Evolutionary conservation across 1,140 invertebrate species (phyloP).

Genomic region (Lasaia peninsularis): DNA sequence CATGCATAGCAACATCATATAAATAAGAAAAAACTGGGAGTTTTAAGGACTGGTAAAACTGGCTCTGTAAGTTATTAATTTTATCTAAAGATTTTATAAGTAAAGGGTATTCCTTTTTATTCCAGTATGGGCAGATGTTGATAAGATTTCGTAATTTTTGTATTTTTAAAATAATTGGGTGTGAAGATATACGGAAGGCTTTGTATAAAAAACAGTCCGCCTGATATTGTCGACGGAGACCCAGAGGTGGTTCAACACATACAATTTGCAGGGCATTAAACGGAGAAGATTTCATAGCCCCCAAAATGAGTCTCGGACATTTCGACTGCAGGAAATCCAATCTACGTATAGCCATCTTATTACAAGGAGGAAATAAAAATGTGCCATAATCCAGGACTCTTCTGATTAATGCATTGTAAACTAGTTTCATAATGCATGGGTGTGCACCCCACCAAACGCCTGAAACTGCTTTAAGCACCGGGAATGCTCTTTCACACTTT

Average conservation of each 20-base stretch:
- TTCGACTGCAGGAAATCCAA: background rate
- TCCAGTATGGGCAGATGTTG: too few relatives aligned
- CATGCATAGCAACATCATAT: background rate
- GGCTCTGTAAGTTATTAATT: background rate
- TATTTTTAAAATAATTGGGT: too few relatives aligned
- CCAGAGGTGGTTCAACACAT: background rate
- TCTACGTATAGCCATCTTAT: background rate
- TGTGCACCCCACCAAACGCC: slow-evolving; percentile 26
- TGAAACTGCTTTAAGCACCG: slow-evolving; percentile 19
- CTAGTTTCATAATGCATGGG: slow-evolving; percentile 9
- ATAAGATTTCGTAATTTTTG: too few relatives aligned
- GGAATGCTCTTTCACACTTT: slow-evolving; percentile 16
- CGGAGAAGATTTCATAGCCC: background rate
- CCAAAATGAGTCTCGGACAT: background rate
- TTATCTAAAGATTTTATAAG: background rate
- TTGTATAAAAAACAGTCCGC: background rate
- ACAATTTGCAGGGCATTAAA: background rate
- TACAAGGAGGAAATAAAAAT: background rate
- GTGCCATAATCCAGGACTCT: slow-evolving; percentile 20
- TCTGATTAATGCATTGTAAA: slow-evolving; percentile 26
- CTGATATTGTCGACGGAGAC: background rate
- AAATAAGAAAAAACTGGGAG: background rate
- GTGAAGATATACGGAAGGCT: too few relatives aligned
- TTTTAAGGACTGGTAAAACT: background rate
- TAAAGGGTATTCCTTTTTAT: background rate